A percentile compares a stretch with the other conserved stretches of the same genome.
phyloP scores from a whole-genome alignment of 2,797 vertebrate genomes.

The Orientallactaga sibirica region DNA sequence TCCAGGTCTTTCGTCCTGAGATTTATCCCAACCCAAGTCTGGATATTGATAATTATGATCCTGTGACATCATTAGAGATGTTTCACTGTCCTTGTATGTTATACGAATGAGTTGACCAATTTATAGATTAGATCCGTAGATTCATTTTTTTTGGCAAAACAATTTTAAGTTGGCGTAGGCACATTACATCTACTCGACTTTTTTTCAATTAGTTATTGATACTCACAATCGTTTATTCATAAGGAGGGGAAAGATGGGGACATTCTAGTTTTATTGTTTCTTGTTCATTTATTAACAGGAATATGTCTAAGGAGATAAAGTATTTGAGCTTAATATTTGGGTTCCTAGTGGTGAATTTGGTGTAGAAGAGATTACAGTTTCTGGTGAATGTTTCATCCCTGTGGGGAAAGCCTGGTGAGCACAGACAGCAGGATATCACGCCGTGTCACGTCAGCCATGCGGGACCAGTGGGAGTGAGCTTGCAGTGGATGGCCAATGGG shows the following conservation, averaged over 20 bases:
- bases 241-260: not conserved
- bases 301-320: constrained; percentile 7
- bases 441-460: too few species aligned
- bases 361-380: not conserved
- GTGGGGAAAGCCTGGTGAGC: too few species aligned
- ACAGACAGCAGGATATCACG: too few species aligned
- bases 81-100: not conserved
- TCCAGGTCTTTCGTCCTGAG: not conserved
- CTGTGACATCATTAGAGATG: not conserved
- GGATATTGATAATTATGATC: not conserved
- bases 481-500: too few species aligned
- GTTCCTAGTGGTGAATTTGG: not conserved
- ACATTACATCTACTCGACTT: not conserved
- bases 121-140: not conserved
- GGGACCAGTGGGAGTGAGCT: too few species aligned
- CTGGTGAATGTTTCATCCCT: too few species aligned
- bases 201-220: not conserved
- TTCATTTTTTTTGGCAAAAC: not conserved
- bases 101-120: not conserved
- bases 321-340: not conserved
- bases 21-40: not conserved
- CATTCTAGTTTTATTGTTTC: not conserved
- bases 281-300: constrained; percentile 34
- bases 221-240: not conserved
- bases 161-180: not conserved